Evolutionary conservation across 2,113 vertebrate genomes (phyloP), one percentile per base, ranked within the genome.

Genomic region (Passer montanus): DNA sequence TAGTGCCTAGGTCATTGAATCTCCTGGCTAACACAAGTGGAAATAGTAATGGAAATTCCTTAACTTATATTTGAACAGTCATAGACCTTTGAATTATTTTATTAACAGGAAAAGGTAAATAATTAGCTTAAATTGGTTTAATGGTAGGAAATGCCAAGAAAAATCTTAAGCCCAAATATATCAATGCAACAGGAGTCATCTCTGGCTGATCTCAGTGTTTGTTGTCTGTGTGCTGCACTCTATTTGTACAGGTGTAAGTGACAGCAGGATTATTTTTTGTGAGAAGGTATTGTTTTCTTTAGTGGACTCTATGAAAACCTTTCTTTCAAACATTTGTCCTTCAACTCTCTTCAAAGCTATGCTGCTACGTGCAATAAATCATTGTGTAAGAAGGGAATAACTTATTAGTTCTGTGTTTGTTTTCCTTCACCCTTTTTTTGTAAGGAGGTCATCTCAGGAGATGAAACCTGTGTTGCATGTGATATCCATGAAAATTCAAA

Each of bases 291-390:
- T 77, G n/a, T 60, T 84, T 86, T 53, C 13, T 64, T 63, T 46
- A 58, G 23, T 31, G 47, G 15, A 15, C 33, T 67, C 83, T 90
- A 68, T 47, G 37, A 21, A 74, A 80, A 69, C 8, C 28, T 69
- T 50, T 59, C 7, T 70, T 58, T 49, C 19, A 41, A 73, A 69
- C 6, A 12, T 56, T 67, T 87, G 11, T 41, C 79, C 60, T 63
- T 77, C 58, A 66, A 23, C 15, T 78, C 19, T 67, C 60, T 91
- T 59, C 58, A 79, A 72, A 92, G 8, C n/a, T 79, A 5, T 49
- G 9, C 56, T 87, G 7, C 20, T 66, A 13, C 0, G 0, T 2
- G 1, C 0, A 0, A 33, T 59, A 50, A 27, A 75, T 68, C 35
- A 31, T 3, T 39, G 20, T 58, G 13, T 43, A 63, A 46, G 64